A percentile compares a stretch with the other conserved stretches of the same genome.
Evolutionary conservation across 2,113 vertebrate species (phyloP).

Genomic region (Morone chrysops): DNA sequence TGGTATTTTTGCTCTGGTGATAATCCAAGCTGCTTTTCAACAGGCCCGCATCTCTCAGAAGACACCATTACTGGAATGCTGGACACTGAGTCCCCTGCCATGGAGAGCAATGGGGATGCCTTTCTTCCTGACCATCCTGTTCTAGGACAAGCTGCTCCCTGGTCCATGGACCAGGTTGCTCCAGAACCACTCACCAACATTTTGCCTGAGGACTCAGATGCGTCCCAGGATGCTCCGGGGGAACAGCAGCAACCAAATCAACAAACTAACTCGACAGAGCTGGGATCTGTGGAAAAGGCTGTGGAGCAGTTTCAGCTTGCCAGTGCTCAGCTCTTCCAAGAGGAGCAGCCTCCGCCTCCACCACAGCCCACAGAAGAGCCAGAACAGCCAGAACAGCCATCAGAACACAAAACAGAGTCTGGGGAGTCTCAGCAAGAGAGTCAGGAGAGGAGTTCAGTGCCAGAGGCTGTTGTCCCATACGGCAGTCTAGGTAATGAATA

Average conservation of each 20-base stretch:
- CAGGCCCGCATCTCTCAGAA: slow-evolving; percentile 67
- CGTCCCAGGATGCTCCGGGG: slow-evolving; percentile 44
- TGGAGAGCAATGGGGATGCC: slow-evolving; percentile 78
- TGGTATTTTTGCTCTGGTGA: neutral
- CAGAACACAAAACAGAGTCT: slow-evolving; percentile 19
- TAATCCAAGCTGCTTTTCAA: neutral
- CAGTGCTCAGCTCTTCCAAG: slow-evolving; percentile 63
- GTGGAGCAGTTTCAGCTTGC: slow-evolving; percentile 77
- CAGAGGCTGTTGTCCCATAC: slow-evolving; percentile 22
- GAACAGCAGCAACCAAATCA: slow-evolving; percentile 36
- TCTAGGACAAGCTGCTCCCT: slow-evolving; percentile 68
- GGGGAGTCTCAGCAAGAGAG: slow-evolving; percentile 1
- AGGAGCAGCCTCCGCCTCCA: slow-evolving; percentile 54
- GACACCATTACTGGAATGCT: slow-evolving; percentile 80
- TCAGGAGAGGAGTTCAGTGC: slow-evolving; percentile 32
- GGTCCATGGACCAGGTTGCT: slow-evolving; percentile 72
- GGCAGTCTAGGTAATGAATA: slow-evolving; percentile 57
- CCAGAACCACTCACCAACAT: slow-evolving; percentile 64
- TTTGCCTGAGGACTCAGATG: slow-evolving; percentile 60
- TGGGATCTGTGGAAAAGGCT: slow-evolving; percentile 71
- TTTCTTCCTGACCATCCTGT: slow-evolving; percentile 74
- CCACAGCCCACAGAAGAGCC: slow-evolving; percentile 58
- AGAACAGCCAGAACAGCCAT: slow-evolving; percentile 35
- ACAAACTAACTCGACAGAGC: slow-evolving; percentile 44
- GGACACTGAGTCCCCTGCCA: slow-evolving; percentile 77